Evolutionary conservation across 2,888 invertebrate species (phyloP).

Genomic region (Arrhopalites spinosus): DNA sequence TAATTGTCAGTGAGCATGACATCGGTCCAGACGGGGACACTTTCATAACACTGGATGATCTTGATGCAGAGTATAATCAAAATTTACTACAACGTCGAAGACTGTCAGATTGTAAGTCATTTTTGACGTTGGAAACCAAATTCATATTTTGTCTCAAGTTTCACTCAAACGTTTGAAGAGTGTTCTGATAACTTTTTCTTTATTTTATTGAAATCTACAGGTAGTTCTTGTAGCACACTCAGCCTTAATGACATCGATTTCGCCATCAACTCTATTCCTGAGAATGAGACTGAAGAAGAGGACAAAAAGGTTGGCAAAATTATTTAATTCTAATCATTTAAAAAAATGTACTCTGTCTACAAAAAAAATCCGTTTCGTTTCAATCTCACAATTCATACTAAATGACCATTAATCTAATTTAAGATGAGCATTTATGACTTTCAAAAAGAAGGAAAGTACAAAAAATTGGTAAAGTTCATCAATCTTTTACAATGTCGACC

Average conservation of each 20-base stretch:
- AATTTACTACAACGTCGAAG: constrained; percentile 42
- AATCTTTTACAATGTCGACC: no score
- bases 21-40: constrained; percentile 49
- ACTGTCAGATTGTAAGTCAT: constrained; percentile 49
- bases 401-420: no score
- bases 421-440: no score
- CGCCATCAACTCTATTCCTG: constrained; percentile 39
- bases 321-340: not conserved
- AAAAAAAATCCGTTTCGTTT: not conserved
- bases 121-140: no score
- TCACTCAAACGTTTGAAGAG: no score
- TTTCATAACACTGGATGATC: constrained; percentile 51
- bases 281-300: constrained; percentile 48
- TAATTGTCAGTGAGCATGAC: constrained; percentile 56
- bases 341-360: not conserved
- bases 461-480: no score
- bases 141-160: no score
- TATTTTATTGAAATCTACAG: no score
- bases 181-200: no score
- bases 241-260: constrained; percentile 53
- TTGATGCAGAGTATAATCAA: constrained; percentile 50
- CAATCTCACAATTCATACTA: not conserved
- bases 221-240: constrained; percentile 53
- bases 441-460: no score
- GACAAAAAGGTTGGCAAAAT: not conserved